Evolutionary conservation across 2,797 vertebrate genomes (phyloP), one percentile per base, ranked within the genome.

Genomic region (Lepidocolaptes lacrymiger): DNA sequence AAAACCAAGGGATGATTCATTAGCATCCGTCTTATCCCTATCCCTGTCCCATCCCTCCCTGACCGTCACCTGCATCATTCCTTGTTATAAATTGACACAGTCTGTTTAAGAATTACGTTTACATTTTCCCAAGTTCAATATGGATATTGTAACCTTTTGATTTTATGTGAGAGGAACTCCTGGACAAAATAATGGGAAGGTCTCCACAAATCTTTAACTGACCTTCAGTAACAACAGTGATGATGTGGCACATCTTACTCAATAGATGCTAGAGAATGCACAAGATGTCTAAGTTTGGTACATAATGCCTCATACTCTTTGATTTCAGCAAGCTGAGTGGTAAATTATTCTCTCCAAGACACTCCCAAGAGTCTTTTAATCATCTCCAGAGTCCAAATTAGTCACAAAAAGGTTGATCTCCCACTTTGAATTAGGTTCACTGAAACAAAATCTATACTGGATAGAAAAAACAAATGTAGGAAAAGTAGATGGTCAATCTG

Each of bases 1-100:
- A 68, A 78, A 85, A 87, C 7, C 17, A 75, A 37, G 7, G 1
- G 7, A 37, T 6, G 52, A 12, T 30, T 83, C n/a, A 27, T 22
- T 71, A 14, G 7, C 30, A 64, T 71, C 12, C 39, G 13, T 66
- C 17, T 12, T 14, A 9, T n/a, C 30, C 7, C 9, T 10, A 12
- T n/a, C 22, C 22, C 28, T 41, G 7, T 16, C 20, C 16, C 8
- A 2, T 44, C 16, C 22, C 43, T 46, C 8, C 6, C 7, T 2
- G 3, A 30, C 2, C 3, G 9, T 5, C 10, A 1, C 26, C 7
- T 16, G 1, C 27, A 4, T n/a, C 43, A 44, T 44, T 44, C 14
- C 8, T 41, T 83, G 4, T 2, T 71, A 30, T 14, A 55, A 51
- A 48, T n/a, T 5, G 11, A 41, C 11, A 32, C 3, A 15, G 2